These are phyloP conservation scores for Synaphobranchus kaupii DNA, from an alignment of 2,797 vertebrate genomes.

Conservation along the genomic window DNA sequence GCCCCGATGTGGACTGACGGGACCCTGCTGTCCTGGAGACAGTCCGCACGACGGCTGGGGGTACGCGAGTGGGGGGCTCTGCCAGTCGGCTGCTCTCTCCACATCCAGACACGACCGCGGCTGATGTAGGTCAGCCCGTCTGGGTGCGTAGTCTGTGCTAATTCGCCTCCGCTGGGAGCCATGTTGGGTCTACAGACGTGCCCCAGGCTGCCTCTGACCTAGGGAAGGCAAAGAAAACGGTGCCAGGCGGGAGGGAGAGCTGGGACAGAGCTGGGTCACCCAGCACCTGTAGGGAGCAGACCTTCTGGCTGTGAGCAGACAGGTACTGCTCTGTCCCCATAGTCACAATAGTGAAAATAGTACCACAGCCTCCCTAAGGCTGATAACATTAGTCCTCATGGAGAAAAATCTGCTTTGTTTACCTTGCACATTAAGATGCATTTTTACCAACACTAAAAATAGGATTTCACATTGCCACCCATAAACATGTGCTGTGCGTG, in stretches of 20 bases:
- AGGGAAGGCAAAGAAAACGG: not conserved
- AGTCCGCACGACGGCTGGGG: slow-evolving; percentile 76
- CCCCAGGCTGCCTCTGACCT: slow-evolving; percentile 33
- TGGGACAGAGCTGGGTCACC: not conserved
- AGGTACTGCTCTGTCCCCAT: slow-evolving; percentile 29
- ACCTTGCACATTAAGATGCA: not conserved
- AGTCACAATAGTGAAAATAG: slow-evolving; percentile 6
- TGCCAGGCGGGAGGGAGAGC: not conserved
- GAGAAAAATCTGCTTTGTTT: not conserved
- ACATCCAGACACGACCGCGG: slow-evolving; percentile 79
- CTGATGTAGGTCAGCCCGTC: slow-evolving; percentile 78
- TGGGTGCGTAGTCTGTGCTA: slow-evolving; percentile 52
- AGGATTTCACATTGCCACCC: not conserved
- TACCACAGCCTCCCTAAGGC: not conserved
- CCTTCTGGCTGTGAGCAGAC: slow-evolving; percentile 58
- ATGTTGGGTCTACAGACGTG: not conserved
- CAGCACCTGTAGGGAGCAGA: slow-evolving; percentile 38
- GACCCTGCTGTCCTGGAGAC: slow-evolving; percentile 66
- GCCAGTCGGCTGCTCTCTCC: slow-evolving; percentile 66
- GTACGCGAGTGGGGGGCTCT: slow-evolving; percentile 42
- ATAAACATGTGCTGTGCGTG: not conserved
- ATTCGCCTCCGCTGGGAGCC: slow-evolving; percentile 37
- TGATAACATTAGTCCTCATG: not conserved
- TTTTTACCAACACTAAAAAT: not conserved
- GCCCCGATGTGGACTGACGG: slow-evolving; percentile 62